phyloP scores from a whole-genome alignment of 2,113 vertebrate genomes.

The Notarius quadriscutis region DNA sequence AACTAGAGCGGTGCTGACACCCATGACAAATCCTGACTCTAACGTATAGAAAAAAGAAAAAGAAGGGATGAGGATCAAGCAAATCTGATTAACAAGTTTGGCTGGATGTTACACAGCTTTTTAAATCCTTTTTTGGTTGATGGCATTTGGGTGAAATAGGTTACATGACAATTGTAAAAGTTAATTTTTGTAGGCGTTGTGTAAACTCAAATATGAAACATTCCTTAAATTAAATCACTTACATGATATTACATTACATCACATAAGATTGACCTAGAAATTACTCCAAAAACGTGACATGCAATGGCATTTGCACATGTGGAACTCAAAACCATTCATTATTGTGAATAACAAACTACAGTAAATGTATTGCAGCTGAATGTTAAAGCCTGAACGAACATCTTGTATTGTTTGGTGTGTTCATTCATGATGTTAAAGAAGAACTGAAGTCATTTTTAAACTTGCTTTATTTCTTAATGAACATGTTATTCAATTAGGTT shows the following conservation, averaged over 20 bases:
- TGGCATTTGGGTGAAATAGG: conserved; percentile 15
- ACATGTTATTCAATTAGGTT: no score
- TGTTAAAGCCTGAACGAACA: not conserved
- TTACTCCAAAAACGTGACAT: not conserved
- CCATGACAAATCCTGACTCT: conserved; percentile 70
- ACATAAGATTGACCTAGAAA: not conserved
- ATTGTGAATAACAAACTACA: not conserved
- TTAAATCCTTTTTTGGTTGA: conserved; percentile 19
- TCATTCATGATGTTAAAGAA: not conserved
- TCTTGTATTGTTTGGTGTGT: not conserved
- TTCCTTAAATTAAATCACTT: not conserved
- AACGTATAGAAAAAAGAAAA: conserved; percentile 63
- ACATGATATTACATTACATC: not conserved
- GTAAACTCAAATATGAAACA: not conserved
- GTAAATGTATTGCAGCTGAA: not conserved
- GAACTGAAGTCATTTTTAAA: no score
- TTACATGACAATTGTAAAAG: not conserved
- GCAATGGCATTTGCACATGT: not conserved
- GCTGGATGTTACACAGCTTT: conserved; percentile 23
- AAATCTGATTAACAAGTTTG: conserved; percentile 46
- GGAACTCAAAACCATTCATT: not conserved
- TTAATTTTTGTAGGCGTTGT: not conserved
- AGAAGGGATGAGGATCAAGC: conserved; percentile 29
- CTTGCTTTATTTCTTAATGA: no score
- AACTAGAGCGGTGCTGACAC: conserved; percentile 61